A percentile compares a stretch with the other conserved stretches of the same genome.
Evolutionary conservation across 2,888 invertebrate species (phyloP).

Genomic region (Malthinus flaveolus): DNA sequence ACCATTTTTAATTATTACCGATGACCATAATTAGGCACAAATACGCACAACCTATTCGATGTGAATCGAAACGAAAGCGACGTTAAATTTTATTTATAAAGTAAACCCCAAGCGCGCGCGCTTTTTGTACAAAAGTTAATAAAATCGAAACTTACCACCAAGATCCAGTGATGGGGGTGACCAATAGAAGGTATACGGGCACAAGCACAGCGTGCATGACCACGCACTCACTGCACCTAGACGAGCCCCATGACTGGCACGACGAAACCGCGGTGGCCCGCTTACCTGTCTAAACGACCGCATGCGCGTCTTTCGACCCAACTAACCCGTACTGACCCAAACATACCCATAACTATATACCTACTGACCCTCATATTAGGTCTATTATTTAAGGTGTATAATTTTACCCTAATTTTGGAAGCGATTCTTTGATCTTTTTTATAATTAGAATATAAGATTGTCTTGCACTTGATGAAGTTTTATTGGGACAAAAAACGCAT

Average conservation of each 20-base stretch:
- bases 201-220: constrained; percentile 68
- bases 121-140: background rate
- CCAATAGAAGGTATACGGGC: constrained; percentile 81
- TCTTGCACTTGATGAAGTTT: too few relatives aligned
- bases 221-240: constrained; percentile 52
- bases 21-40: background rate
- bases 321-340: constrained; percentile 28
- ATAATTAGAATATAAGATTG: too few relatives aligned
- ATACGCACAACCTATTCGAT: background rate
- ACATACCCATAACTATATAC: constrained; percentile 24
- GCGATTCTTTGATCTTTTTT: too few relatives aligned
- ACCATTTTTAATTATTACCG: too few relatives aligned
- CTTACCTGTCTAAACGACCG: constrained; percentile 37
- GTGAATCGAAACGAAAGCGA: background rate
- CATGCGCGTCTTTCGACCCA: constrained; percentile 32
- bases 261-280: constrained; percentile 30
- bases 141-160: constrained; percentile 71
- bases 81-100: background rate
- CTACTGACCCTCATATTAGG: constrained; percentile 14
- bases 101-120: background rate
- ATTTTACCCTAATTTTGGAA: background rate
- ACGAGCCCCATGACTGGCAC: constrained; percentile 52
- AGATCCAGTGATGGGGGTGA: constrained; percentile 85
- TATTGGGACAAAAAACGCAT: too few relatives aligned
- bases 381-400: background rate